Evolutionary conservation across 2,113 vertebrate genomes (phyloP).

Genomic region (Macrotis lagotis): DNA sequence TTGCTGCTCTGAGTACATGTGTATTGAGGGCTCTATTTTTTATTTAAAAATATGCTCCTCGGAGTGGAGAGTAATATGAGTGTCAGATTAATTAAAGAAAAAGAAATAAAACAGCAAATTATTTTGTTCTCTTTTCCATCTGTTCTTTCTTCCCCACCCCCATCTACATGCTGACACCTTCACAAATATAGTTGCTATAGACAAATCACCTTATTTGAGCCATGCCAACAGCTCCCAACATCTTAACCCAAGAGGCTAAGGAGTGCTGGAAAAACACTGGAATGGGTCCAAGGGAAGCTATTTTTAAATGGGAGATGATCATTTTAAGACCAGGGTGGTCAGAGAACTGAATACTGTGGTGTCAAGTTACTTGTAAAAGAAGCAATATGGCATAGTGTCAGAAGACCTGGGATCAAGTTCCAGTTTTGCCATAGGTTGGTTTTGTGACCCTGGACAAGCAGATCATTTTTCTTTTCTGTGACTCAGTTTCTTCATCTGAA

Average conservation of each 20-base stretch:
- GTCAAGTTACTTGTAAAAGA: neutral
- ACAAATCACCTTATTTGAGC: neutral
- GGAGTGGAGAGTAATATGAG: neutral
- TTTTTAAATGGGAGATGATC: neutral
- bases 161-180: neutral
- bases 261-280: neutral
- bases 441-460: neutral
- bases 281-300: neutral
- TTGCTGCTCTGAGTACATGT: neutral
- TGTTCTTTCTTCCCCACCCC: neutral
- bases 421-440: neutral
- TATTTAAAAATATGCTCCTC: neutral
- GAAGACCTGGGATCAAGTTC: neutral
- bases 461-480: neutral
- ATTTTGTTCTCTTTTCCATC: neutral
- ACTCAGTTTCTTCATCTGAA: neutral
- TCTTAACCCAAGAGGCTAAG: slow-evolving; percentile 1
- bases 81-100: neutral
- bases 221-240: neutral
- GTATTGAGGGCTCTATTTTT: neutral
- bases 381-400: neutral
- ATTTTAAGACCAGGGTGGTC: neutral
- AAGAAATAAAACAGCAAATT: neutral
- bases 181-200: neutral
- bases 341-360: neutral